These are phyloP conservation scores for Strigops habroptila DNA, from an alignment of 2,113 vertebrate genomes.

Conservation along the genomic window DNA sequence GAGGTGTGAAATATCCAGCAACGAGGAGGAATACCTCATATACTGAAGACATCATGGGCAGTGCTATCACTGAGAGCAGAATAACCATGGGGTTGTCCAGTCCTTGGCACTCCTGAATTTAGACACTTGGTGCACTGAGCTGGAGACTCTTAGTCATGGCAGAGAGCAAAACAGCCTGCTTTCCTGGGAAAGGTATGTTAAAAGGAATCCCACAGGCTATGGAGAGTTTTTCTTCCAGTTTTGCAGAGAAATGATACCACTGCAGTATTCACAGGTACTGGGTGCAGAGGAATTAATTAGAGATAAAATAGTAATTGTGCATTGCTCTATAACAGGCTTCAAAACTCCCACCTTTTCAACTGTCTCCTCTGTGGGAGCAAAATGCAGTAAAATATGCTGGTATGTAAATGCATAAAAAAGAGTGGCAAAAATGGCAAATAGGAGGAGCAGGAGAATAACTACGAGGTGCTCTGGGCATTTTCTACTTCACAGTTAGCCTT, in stretches of 20 bases:
- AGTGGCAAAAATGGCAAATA: background rate
- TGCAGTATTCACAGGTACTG: background rate
- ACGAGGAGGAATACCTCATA: background rate
- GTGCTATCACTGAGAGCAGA: background rate
- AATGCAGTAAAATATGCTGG: rapidly evolving
- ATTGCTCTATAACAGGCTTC: background rate
- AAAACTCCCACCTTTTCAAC: background rate
- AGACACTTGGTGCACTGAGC: rapidly evolving
- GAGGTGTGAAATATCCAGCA: background rate
- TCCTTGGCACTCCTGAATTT: background rate
- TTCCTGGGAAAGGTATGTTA: background rate
- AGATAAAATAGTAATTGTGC: background rate
- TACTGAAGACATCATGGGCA: background rate
- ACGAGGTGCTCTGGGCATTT: background rate
- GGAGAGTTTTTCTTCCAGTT: background rate
- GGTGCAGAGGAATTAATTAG: background rate
- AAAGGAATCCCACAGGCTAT: background rate
- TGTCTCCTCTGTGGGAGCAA: background rate
- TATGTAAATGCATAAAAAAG: background rate
- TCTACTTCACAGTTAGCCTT: background rate
- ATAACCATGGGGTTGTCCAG: too few relatives aligned
- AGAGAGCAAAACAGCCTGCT: background rate
- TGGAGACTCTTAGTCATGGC: background rate
- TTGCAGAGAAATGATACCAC: background rate
- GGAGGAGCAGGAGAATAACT: background rate